phyloP scores from a whole-genome alignment of 2,888 invertebrate genomes.

The Bruchidius siliquastri region DNA sequence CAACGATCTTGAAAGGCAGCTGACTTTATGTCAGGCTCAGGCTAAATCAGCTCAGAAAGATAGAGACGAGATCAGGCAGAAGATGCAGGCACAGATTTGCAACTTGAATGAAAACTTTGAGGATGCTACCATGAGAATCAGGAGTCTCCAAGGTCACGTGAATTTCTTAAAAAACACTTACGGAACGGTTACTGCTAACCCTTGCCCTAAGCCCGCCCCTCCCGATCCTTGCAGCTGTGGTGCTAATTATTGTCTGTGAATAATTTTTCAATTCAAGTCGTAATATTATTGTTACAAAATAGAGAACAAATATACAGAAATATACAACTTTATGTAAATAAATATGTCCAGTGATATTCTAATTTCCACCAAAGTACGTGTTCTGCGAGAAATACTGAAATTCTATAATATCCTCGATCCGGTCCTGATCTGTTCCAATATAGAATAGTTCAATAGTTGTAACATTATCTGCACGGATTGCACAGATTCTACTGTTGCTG shows the following conservation, averaged over 20 bases:
- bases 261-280: background rate
- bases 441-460: background rate
- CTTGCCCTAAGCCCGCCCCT: background rate
- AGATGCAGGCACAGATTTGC: constrained; percentile 64
- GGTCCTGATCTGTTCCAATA: background rate
- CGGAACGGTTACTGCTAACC: constrained; percentile 29
- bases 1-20: constrained; percentile 62
- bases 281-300: no score
- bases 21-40: constrained; percentile 60
- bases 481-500: background rate
- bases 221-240: constrained; percentile 35
- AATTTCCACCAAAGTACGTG: no score
- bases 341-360: no score
- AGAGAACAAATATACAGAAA: no score
- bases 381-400: no score
- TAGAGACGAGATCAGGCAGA: constrained; percentile 64
- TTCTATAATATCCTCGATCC: background rate
- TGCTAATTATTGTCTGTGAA: constrained; percentile 16
- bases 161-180: constrained; percentile 54
- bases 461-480: background rate
- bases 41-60: constrained; percentile 63
- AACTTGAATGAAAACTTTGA: constrained; percentile 65
- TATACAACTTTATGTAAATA: no score
- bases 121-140: constrained; percentile 60
- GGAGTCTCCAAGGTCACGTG: constrained; percentile 60